Evolutionary conservation across 2,888 invertebrate genomes (phyloP).

Genomic region (Schrankia costaestrigalis): DNA sequence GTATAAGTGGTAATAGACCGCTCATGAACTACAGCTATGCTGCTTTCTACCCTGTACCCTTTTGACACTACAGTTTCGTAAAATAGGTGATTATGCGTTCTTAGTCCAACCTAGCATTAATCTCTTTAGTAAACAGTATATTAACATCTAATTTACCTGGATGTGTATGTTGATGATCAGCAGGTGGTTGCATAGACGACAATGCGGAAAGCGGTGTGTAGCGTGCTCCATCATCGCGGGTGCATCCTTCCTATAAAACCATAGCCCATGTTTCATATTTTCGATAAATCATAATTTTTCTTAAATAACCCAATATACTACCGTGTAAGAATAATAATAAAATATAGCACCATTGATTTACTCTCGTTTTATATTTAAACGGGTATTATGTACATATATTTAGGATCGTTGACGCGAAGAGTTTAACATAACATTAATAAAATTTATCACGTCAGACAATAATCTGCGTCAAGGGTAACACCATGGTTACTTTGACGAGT

Average conservation of each 20-base stretch:
- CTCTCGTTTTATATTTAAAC: background rate
- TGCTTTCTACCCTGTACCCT: too few species aligned
- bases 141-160: constrained; percentile 67
- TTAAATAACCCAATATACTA: too few species aligned
- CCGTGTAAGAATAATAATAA: too few species aligned
- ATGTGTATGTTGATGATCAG: constrained; percentile 68
- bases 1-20: too few species aligned
- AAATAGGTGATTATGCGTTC: too few species aligned
- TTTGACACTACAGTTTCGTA: too few species aligned
- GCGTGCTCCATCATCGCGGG: constrained; percentile 72
- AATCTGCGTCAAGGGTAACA: constrained; percentile 58
- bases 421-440: constrained; percentile 53
- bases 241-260: constrained; percentile 62
- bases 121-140: background rate
- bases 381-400: constrained; percentile 21
- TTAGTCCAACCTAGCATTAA: too few species aligned
- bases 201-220: constrained; percentile 92
- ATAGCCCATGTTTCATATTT: background rate
- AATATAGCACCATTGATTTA: background rate
- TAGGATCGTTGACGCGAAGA: constrained; percentile 28
- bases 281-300: too few species aligned
- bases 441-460: constrained; percentile 58
- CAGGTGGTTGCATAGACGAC: constrained; percentile 93
- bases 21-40: too few species aligned
- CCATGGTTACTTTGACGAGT: constrained; percentile 53